Percentiles rank a stretch among this genome's conserved stretches.
These are phyloP conservation scores for Euthynnus affinis DNA, from an alignment of 2,797 vertebrate species.

Conservation along the genomic window DNA sequence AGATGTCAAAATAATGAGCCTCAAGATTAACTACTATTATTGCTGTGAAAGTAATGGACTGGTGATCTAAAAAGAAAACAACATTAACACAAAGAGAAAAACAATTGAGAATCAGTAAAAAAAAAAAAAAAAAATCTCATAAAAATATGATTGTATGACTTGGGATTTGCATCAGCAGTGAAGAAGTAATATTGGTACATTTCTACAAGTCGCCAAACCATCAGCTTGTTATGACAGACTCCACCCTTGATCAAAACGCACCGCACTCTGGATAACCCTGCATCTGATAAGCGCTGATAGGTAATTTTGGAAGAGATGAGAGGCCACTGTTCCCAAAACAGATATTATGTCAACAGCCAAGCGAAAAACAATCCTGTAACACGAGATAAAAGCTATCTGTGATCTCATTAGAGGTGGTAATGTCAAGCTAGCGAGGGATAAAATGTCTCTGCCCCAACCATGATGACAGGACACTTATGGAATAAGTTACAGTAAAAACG, in stretches of 20 bases:
- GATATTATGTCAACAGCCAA: constrained; percentile 70
- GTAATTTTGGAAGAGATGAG: constrained; percentile 69
- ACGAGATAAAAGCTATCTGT: constrained; percentile 77
- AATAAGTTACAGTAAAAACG: constrained; percentile 68
- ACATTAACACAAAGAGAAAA: constrained; percentile 8
- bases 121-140: background rate
- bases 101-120: constrained; percentile 8
- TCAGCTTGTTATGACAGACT: constrained; percentile 20
- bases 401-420: constrained; percentile 80
- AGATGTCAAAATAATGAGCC: constrained; percentile 31
- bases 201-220: background rate
- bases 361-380: constrained; percentile 80
- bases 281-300: constrained; percentile 72
- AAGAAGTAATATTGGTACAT: background rate
- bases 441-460: constrained; percentile 68
- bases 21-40: constrained; percentile 24
- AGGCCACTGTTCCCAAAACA: constrained; percentile 71
- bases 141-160: constrained; percentile 3
- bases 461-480: constrained; percentile 76
- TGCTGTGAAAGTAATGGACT: constrained; percentile 6
- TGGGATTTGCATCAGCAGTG: background rate
- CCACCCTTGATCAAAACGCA: constrained; percentile 43
- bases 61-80: constrained; percentile 8
- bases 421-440: constrained; percentile 72
- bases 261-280: constrained; percentile 41